Percentiles rank a stretch among this genome's conserved stretches.
These are phyloP conservation scores for Heloderma charlesbogerti DNA, from an alignment of 2,113 vertebrate species.

Conservation along the genomic window DNA sequence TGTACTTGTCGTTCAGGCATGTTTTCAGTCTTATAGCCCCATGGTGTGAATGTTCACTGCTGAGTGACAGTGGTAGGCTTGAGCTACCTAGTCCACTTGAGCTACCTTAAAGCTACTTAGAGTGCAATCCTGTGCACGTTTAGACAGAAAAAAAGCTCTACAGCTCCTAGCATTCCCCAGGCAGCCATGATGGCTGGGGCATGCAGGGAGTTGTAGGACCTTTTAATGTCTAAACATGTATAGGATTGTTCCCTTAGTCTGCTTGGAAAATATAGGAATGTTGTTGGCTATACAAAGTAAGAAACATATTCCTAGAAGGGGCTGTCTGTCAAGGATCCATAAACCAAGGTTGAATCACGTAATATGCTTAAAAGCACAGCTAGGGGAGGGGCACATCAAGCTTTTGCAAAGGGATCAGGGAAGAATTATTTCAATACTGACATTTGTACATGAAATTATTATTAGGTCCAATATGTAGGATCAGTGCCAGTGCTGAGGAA, in stretches of 20 bases:
- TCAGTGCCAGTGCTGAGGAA: background rate
- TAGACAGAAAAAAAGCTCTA: no score
- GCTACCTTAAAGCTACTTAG: background rate
- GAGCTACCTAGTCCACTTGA: no score
- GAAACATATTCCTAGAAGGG: background rate
- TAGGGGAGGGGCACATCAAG: background rate
- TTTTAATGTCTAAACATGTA: no score
- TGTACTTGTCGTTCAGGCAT: background rate
- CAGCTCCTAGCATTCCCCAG: no score
- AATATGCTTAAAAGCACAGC: background rate
- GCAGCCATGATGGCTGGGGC: no score
- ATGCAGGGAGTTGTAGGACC: no score
- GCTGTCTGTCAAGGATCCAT: background rate
- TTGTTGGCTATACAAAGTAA: background rate
- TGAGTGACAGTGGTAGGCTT: no score
- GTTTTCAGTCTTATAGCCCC: background rate
- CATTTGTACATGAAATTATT: background rate
- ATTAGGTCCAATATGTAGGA: background rate
- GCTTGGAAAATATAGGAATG: background rate
- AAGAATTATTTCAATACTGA: background rate
- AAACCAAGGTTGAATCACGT: background rate
- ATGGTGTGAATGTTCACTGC: background rate
- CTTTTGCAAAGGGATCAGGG: background rate
- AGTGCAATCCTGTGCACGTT: no score
- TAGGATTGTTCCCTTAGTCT: no score